A percentile compares a stretch with the other conserved stretches of the same genome.
Evolutionary conservation across 2,113 vertebrate species (phyloP).

Genomic region (Psephotus haematonotus): DNA sequence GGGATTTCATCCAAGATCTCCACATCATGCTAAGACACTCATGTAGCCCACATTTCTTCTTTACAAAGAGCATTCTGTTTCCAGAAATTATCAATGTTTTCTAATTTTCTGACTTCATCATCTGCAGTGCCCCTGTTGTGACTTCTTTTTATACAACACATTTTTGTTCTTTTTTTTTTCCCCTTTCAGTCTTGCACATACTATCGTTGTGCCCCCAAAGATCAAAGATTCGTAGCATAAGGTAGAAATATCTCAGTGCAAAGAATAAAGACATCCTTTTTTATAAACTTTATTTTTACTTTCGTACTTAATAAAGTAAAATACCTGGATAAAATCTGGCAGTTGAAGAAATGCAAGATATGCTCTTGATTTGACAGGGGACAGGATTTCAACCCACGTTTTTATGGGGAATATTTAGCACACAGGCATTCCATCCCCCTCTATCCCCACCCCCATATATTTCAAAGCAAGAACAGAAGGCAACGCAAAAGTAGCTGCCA

Average conservation of each 20-base stretch:
- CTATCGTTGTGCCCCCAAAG: background rate
- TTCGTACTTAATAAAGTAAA: conserved; percentile 40
- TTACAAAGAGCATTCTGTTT: conserved; percentile 8
- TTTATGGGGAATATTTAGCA: conserved; percentile 19
- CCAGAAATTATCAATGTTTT: conserved; percentile 44
- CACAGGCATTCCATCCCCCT: background rate
- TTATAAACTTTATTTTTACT: conserved; percentile 4
- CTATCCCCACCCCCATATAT: background rate
- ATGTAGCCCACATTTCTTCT: background rate
- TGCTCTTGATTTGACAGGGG: background rate
- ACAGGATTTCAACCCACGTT: background rate
- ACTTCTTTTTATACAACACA: conserved; percentile 24
- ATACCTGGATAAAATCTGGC: conserved; percentile 17
- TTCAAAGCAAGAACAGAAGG: conserved; percentile 59
- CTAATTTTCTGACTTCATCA: conserved; percentile 33
- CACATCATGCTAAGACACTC: background rate
- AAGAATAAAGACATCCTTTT: background rate
- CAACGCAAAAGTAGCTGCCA: conserved; percentile 45
- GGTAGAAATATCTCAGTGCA: conserved; percentile 20
- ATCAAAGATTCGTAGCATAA: conserved; percentile 11
- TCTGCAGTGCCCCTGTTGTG: background rate
- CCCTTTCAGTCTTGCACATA: background rate
- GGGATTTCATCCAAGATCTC: conserved; percentile 41
- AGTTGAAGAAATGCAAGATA: background rate
- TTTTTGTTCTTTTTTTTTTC: background rate